These are phyloP conservation scores for Sinocyclocheilus anophthalmus DNA, from an alignment of 2,113 vertebrate species.

Conservation along the genomic window DNA sequence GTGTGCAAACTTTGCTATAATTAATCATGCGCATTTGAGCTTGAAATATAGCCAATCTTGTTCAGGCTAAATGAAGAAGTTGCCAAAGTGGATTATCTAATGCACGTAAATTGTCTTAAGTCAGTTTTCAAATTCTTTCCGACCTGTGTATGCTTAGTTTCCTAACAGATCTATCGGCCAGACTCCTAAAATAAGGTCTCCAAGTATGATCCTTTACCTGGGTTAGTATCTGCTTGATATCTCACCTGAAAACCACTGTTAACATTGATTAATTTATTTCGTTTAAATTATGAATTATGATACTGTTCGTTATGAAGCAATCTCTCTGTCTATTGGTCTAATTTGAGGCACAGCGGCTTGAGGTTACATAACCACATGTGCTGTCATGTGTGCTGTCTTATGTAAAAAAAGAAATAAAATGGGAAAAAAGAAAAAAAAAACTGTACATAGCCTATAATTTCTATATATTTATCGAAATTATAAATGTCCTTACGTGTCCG, in stretches of 20 bases:
- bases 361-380: constrained; percentile 40
- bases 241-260: constrained; percentile 26
- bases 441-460: constrained; percentile 77
- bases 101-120: constrained; percentile 19
- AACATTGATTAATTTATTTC: neutral
- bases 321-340: constrained; percentile 39
- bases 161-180: neutral
- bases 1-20: neutral
- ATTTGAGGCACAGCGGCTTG: constrained; percentile 42
- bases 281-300: constrained; percentile 25
- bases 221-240: constrained; percentile 32
- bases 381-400: constrained; percentile 70
- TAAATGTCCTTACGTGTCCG: constrained; percentile 71
- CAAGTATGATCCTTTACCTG: constrained; percentile 18
- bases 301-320: constrained; percentile 25
- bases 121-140: neutral
- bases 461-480: constrained; percentile 78
- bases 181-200: constrained; percentile 5
- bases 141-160: constrained; percentile 20
- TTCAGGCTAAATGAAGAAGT: neutral
- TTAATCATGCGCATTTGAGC: constrained; percentile 25
- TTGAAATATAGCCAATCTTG: neutral
- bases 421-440: constrained; percentile 62
- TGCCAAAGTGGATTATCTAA: constrained; percentile 34
- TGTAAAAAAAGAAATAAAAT: constrained; percentile 22